A percentile compares a stretch with the other conserved stretches of the same genome.
Conservation (phyloP, 2,113 vertebrate genomes). For the Sinocyclocheilus maitianheensis region DNA sequence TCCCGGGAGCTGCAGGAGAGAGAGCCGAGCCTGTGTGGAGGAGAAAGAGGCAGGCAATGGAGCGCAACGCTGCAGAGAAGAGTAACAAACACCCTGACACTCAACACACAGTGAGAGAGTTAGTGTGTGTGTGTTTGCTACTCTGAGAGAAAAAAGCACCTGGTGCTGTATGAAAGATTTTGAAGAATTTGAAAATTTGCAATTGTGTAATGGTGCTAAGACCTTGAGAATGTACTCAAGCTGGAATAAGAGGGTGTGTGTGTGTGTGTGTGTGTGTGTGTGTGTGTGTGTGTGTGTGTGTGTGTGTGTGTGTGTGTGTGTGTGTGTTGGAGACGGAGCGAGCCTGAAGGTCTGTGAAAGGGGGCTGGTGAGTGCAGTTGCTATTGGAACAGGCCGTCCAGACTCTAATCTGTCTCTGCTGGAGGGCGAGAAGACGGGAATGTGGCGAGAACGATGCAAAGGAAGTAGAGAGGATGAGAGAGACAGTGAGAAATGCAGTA, state of each 20-base stretch:
- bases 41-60: conserved; percentile 38
- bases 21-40: conserved; percentile 47
- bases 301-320: not conserved
- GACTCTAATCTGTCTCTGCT: conserved; percentile 39
- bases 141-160: conserved; percentile 12
- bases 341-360: conserved; percentile 17
- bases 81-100: conserved; percentile 45
- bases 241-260: not conserved
- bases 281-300: conserved; percentile 9
- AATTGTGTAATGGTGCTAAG: conserved; percentile 12
- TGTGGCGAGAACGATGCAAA: conserved; percentile 18
- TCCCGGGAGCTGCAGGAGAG: conserved; percentile 33
- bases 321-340: not conserved
- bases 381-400: conserved; percentile 45
- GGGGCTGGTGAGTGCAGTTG: conserved; percentile 21
- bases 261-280: conserved; percentile 21
- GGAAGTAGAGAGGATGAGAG: not conserved
- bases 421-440: conserved; percentile 21
- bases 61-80: conserved; percentile 48
- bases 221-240: conserved; percentile 12
- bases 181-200: not conserved
- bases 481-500: not conserved
- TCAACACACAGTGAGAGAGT: not conserved
- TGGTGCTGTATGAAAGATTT: not conserved
- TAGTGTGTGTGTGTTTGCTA: not conserved